Conservation (phyloP, 2,113 vertebrate species). For the Vulpes ferrilata region DNA sequence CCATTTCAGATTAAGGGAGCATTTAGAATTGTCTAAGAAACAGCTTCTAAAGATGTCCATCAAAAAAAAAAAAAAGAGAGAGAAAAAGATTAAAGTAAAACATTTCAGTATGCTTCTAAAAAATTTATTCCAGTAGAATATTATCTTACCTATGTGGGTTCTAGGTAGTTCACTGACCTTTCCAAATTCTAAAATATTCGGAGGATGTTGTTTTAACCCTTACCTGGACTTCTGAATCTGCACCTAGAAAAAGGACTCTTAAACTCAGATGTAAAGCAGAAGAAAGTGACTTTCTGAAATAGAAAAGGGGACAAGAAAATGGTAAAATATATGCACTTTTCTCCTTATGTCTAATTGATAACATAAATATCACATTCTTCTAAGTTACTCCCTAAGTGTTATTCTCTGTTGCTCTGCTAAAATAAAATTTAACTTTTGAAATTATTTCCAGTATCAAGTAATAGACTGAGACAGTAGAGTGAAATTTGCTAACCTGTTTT, state of each 20-base stretch:
- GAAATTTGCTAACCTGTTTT: neutral
- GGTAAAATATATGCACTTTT: neutral
- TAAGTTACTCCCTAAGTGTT: neutral
- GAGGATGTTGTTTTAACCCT: neutral
- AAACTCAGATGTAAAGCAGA: neutral
- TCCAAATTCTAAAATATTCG: constrained; percentile 5
- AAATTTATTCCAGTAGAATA: neutral
- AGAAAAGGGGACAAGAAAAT: neutral
- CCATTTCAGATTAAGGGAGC: constrained; percentile 24
- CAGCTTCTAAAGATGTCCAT: neutral
- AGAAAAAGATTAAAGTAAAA: neutral
- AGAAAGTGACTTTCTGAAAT: neutral
- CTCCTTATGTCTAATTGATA: neutral
- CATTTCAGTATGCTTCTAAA: constrained; percentile 30
- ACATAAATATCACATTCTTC: neutral
- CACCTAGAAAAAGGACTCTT: neutral
- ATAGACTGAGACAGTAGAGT: neutral
- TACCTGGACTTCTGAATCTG: neutral
- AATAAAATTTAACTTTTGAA: constrained; percentile 29
- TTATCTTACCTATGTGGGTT: neutral
- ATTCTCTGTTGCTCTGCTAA: neutral
- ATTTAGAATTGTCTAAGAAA: neutral
- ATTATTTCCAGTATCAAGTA: neutral
- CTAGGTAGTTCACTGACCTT: neutral
- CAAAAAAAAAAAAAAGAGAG: neutral